Evolutionary conservation across 2,888 invertebrate genomes (phyloP), one percentile per base, ranked within the genome.

Genomic region (Tetragnatha montana): DNA sequence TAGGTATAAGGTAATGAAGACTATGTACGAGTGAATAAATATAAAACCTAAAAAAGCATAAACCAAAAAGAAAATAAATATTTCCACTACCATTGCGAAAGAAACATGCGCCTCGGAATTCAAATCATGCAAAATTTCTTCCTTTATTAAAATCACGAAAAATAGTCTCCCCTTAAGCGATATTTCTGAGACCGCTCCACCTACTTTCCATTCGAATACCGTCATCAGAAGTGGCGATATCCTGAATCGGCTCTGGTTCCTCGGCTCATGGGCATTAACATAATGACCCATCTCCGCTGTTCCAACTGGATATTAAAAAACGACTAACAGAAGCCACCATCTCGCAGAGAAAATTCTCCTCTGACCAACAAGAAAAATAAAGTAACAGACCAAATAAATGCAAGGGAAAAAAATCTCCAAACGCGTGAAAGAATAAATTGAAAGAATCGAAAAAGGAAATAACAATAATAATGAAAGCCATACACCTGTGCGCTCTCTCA

Each of bases 291-390:
- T 76, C 74, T n/a, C 76, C 68, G 19, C 35, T 19, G 6, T 69
- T 8, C 74, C 14, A 71, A 81, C 84, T 69, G 68, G 84, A 75
- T 84, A 84, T 84, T 84, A 80, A 86, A 86, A 79, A 71, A 73
- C 73, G 74, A 74, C 86, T 76, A 68, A 47, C 79, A 68, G 81
- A 81, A 81, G 81, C 81, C 81, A 81, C 81, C 87, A 87, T 87
- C 87, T 75, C 69, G 2, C 2, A 80, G 47, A n/a, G 21, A 22
- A 81, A 81, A 80, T 86, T 80, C 74, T 75, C 69, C 47, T 47
- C 81, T 87, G 75, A 87, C 74, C 47, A 80, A 80, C 71, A 17
- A 71, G 71, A 71, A 22, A 19, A 71, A 68, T 14, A 68, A n/a
- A 22, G 71, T 19, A 71, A 71, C 12, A 22, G 22, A 19, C 71